A percentile compares a stretch with the other conserved stretches of the same genome.
These are phyloP conservation scores for Orthosia gracilis DNA, from an alignment of 2,888 invertebrate species.

Conservation along the genomic window DNA sequence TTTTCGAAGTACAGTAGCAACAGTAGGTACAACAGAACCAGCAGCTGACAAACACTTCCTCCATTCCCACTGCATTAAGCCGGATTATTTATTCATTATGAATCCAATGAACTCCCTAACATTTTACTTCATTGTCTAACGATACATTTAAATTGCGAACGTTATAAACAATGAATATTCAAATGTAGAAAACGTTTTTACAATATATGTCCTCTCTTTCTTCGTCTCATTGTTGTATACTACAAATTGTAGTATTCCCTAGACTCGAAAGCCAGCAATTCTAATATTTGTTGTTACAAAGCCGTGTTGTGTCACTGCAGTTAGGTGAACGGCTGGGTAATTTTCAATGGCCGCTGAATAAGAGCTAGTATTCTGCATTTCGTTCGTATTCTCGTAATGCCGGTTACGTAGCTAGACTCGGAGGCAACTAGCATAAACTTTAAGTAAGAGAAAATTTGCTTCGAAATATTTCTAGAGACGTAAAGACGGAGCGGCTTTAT, in stretches of 20 bases:
- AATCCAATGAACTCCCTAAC: slow-evolving; percentile 35
- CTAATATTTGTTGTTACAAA: slow-evolving; percentile 62
- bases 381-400: slow-evolving; percentile 74
- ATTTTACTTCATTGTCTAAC: slow-evolving; percentile 6
- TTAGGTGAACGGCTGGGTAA: slow-evolving; percentile 72
- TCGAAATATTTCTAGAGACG: slow-evolving; percentile 81
- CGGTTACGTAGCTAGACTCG: slow-evolving; percentile 78
- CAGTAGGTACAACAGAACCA: slow-evolving; percentile 7
- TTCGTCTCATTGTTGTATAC: slow-evolving; percentile 16
- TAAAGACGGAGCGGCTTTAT: slow-evolving; percentile 79
- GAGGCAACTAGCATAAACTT: slow-evolving; percentile 85
- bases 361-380: slow-evolving; percentile 75
- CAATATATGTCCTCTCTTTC: not conserved
- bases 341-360: slow-evolving; percentile 75
- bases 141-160: slow-evolving; percentile 26
- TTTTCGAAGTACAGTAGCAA: slow-evolving; percentile 5
- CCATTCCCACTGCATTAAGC: slow-evolving; percentile 48
- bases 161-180: slow-evolving; percentile 13
- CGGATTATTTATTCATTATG: slow-evolving; percentile 55
- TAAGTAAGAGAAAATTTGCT: slow-evolving; percentile 82
- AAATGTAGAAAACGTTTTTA: slow-evolving; percentile 8
- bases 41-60: slow-evolving; percentile 48
- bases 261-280: slow-evolving; percentile 33
- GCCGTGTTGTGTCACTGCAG: slow-evolving; percentile 62
- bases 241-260: slow-evolving; percentile 40